Evolutionary conservation across 2,888 invertebrate genomes (phyloP).

Genomic region (Aleiodes testaceus): DNA sequence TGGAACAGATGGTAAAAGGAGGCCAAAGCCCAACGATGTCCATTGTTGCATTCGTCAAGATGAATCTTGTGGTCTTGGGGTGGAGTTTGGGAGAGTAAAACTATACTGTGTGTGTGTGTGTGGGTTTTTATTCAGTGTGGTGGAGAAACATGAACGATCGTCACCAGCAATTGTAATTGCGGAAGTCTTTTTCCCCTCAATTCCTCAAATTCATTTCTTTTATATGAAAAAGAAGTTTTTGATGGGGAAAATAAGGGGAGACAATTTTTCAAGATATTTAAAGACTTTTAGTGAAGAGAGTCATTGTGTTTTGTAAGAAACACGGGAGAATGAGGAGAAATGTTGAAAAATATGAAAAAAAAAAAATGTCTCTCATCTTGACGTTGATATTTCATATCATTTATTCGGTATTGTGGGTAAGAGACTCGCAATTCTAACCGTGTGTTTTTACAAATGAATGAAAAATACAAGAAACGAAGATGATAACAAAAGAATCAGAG

Average conservation of each 20-base stretch:
- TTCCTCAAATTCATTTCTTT: slow-evolving; percentile 8
- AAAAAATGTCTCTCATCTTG: no score
- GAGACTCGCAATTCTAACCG: no score
- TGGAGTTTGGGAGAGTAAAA: no score
- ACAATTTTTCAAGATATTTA: slow-evolving; percentile 25
- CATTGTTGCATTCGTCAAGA: slow-evolving; percentile 40
- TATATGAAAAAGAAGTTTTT: neutral
- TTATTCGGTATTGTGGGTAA: no score
- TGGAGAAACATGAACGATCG: slow-evolving; percentile 31
- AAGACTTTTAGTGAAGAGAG: slow-evolving; percentile 34
- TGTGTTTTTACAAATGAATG: no score
- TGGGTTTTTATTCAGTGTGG: no score
- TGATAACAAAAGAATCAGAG: no score
- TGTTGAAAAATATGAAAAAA: neutral
- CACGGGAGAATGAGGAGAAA: slow-evolving; percentile 4
- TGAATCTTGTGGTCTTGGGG: no score
- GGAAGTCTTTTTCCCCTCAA: slow-evolving; percentile 30
- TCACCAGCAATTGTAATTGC: slow-evolving; percentile 39
- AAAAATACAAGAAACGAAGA: no score
- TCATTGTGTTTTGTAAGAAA: slow-evolving; percentile 40
- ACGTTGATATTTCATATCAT: no score
- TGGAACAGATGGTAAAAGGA: slow-evolving; percentile 40
- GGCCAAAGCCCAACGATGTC: slow-evolving; percentile 45
- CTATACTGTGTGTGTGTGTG: no score
- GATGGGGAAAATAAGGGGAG: neutral